These are phyloP conservation scores for Prionailurus bengalensis DNA, from an alignment of 2,113 vertebrate species.

Conservation along the genomic window DNA sequence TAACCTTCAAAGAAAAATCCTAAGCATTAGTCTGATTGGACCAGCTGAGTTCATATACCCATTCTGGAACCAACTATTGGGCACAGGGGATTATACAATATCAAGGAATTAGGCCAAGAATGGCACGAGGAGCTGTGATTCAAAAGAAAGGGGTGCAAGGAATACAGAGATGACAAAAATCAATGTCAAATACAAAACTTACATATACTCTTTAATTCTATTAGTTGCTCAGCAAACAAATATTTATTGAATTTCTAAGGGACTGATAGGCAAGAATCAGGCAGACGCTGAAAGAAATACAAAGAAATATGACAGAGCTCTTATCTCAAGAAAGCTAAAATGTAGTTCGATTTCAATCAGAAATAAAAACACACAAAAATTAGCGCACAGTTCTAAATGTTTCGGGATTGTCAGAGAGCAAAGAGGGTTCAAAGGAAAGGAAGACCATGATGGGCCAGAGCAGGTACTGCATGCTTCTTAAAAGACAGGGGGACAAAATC, in stretches of 20 bases:
- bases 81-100: background rate
- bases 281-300: background rate
- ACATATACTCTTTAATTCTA: background rate
- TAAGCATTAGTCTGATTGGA: background rate
- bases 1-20: background rate
- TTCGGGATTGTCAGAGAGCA: background rate
- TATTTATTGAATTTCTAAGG: background rate
- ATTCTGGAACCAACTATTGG: background rate
- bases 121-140: background rate
- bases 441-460: background rate
- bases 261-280: background rate
- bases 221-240: background rate
- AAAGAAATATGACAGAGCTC: background rate
- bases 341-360: background rate
- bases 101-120: background rate
- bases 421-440: background rate
- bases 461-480: background rate
- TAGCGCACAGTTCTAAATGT: background rate
- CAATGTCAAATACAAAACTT: background rate
- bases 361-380: background rate
- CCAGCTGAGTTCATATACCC: background rate
- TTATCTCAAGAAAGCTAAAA: background rate
- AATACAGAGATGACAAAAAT: background rate
- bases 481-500: background rate
- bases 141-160: background rate